A percentile compares a stretch with the other conserved stretches of the same genome.
Conservation (phyloP, 2,113 vertebrate species). For the Galemys pyrenaicus region DNA sequence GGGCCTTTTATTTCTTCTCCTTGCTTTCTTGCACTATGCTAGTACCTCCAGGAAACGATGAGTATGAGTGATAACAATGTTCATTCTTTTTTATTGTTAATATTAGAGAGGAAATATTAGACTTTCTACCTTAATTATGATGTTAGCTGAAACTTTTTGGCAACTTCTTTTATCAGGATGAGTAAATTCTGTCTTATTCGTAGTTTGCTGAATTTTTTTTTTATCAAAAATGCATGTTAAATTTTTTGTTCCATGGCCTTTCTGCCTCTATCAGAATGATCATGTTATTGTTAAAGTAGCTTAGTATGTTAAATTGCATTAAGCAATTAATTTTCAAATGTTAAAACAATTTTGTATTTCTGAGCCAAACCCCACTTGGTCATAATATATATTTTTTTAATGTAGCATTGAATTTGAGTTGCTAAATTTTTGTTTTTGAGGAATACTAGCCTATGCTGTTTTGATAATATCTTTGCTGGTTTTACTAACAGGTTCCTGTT, state of each 20-base stretch:
- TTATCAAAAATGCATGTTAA: neutral
- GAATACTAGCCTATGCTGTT: neutral
- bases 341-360: neutral
- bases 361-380: neutral
- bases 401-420: neutral
- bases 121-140: neutral
- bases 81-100: neutral
- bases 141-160: neutral
- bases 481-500: neutral
- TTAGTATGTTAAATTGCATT: neutral
- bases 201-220: neutral
- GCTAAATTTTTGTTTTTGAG: neutral
- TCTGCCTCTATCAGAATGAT: neutral
- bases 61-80: neutral
- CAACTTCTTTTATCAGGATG: neutral
- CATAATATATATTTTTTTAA: neutral
- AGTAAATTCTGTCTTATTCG: neutral
- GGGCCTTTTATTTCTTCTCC: neutral
- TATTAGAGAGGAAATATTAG: neutral
- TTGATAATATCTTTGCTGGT: neutral
- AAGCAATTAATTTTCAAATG: neutral
- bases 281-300: neutral
- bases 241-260: neutral
- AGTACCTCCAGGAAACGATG: neutral
- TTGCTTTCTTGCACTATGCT: neutral